Percentiles rank a stretch among this genome's conserved stretches.
phyloP scores from a whole-genome alignment of 2,888 invertebrate genomes.

The Polyommatus icarus region DNA sequence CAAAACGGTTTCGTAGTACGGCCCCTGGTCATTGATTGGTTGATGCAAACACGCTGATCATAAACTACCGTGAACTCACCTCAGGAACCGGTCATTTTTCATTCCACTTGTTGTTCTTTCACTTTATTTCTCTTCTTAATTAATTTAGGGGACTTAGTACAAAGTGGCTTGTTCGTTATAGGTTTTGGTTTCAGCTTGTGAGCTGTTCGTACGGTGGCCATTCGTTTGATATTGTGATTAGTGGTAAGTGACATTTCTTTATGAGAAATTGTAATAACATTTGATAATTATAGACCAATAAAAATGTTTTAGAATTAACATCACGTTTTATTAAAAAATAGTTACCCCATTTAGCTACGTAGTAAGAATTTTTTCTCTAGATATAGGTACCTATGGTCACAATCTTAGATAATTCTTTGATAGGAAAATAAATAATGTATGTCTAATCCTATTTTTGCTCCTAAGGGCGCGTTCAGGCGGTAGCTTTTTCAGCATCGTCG shows the following conservation, averaged over 20 bases:
- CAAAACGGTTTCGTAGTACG: too few relatives aligned
- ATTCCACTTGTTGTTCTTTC: conserved; percentile 75
- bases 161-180: conserved; percentile 66
- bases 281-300: conserved; percentile 71
- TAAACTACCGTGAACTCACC: neutral
- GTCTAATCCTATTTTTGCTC: too few relatives aligned
- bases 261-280: conserved; percentile 65
- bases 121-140: conserved; percentile 53
- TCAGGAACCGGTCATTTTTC: conserved; percentile 37
- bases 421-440: too few relatives aligned
- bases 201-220: conserved; percentile 71
- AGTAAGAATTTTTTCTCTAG: neutral
- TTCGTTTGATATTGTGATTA: conserved; percentile 69
- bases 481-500: too few relatives aligned
- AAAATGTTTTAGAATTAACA: conserved; percentile 67
- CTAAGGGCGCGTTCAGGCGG: too few relatives aligned
- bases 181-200: conserved; percentile 59
- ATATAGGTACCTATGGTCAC: neutral
- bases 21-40: too few relatives aligned
- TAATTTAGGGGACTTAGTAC: conserved; percentile 59
- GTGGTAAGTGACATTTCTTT: conserved; percentile 58
- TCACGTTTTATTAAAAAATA: conserved; percentile 39
- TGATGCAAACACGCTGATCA: too few relatives aligned
- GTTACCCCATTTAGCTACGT: neutral
- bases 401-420: too few relatives aligned